A percentile compares a stretch with the other conserved stretches of the same genome.
Evolutionary conservation across 1,140 invertebrate species (phyloP).

Genomic region (Temnothorax nylanderi): DNA sequence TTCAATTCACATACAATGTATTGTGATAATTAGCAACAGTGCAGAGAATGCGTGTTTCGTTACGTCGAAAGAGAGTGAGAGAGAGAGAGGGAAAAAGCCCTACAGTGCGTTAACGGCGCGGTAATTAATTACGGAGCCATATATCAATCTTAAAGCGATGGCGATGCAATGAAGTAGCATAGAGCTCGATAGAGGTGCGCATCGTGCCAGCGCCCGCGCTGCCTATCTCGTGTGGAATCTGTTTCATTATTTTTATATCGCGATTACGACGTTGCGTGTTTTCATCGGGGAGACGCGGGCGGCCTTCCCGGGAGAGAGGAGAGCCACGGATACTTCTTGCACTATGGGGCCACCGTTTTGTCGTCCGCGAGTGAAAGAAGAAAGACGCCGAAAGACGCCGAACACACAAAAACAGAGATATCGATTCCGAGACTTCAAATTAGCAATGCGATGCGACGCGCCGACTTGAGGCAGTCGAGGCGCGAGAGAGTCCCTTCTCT

Average conservation of each 20-base stretch:
- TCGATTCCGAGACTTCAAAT: conserved; percentile 33
- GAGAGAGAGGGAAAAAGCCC: conserved; percentile 10
- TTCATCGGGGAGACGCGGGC: conserved; percentile 42
- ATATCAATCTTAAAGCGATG: conserved; percentile 73
- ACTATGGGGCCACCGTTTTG: not conserved
- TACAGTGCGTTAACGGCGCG: conserved; percentile 52
- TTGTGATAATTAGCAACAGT: conserved; percentile 50
- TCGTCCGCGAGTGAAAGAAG: not conserved
- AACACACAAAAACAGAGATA: not conserved
- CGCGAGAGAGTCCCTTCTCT: not conserved
- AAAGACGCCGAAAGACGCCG: not conserved
- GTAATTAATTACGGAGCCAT: conserved; percentile 71
- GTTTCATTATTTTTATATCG: conserved; percentile 73
- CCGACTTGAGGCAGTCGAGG: not conserved
- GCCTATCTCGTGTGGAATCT: conserved; percentile 66
- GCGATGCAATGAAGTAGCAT: conserved; percentile 63
- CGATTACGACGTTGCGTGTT: conserved; percentile 70
- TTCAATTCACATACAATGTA: conserved; percentile 47
- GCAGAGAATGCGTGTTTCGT: conserved; percentile 34
- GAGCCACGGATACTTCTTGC: conserved; percentile 14
- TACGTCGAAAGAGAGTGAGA: not conserved
- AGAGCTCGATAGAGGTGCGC: conserved; percentile 65
- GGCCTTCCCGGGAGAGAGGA: conserved; percentile 47
- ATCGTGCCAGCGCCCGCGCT: conserved; percentile 61
- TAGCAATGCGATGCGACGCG: conserved; percentile 7